Base-by-base conservation (phyloP, 2,888 invertebrate genomes). In the Sceliomorpha sp. region DNA sequence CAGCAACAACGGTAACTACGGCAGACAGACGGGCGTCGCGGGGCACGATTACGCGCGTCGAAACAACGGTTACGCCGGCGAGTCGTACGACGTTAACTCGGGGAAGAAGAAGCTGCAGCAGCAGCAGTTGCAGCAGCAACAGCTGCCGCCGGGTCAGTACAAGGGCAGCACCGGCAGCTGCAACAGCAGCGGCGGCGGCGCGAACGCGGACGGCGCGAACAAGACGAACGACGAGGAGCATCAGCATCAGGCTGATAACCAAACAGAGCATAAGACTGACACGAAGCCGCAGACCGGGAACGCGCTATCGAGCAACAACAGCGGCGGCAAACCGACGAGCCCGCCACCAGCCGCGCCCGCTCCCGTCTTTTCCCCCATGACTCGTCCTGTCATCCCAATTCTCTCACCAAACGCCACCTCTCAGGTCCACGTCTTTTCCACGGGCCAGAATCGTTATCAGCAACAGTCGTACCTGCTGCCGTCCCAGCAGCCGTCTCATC, bases 381-480 rank as follows among this genome's bases (percentile, higher is more conserved):
- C 81, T 70, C 79, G 73, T 70, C 85, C 85, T 48, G 29, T 44
- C 20, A 75, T 77, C 79, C 86, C 82, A 77, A 84, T 77, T 76
- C 69, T 83, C 60, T 85, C 85, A 78, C 84, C 85, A 39, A 72
- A 72, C 69, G 77, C 84, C 78, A 76, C 78, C 67, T 70, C 73
- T 37, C 87, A 87, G 86, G 86, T 86, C 69, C 87, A 85, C 79
- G 82, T 84, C 66, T 87, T 81, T 70, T 60, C 67, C 13, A 31
- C 60, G 32, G 26, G 53, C 13, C 81, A 80, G 56, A 81, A 76
- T 44, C 83, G 80, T 48, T 82, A 80, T 70, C 80, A 80, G 56
- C 77, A 79, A 40, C 74, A 77, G 64, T 39, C 74, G 63, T 69
- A 73, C 55, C 73, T 74, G 45, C 60, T 75, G 10, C 71, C 74